These are phyloP conservation scores for Callimorpha dominula DNA, from an alignment of 2,888 invertebrate species.

Conservation along the genomic window DNA sequence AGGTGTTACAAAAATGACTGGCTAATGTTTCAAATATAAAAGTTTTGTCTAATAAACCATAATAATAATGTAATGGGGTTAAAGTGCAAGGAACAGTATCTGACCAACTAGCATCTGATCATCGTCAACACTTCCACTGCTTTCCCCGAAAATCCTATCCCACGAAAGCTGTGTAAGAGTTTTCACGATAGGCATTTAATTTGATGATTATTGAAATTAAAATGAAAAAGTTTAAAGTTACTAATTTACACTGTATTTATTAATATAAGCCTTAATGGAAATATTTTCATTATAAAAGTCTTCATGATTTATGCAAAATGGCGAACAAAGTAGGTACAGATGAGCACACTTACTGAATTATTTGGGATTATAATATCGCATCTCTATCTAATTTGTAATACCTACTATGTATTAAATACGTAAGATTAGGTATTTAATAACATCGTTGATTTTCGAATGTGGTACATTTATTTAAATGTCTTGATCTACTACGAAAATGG, in stretches of 20 bases:
- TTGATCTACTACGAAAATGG: not conserved
- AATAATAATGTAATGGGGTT: too few relatives aligned
- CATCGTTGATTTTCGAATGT: not conserved
- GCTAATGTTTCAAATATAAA: too few relatives aligned
- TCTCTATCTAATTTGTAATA: not conserved
- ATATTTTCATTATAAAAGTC: slow-evolving; percentile 24
- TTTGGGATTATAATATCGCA: not conserved
- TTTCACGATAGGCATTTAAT: not conserved
- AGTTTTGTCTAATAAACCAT: too few relatives aligned
- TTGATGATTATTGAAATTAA: not conserved
- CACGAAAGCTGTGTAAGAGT: not conserved
- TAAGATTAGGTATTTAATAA: not conserved
- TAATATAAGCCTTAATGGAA: slow-evolving; percentile 29
- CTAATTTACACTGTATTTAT: slow-evolving; percentile 13
- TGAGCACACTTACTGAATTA: slow-evolving; percentile 16
- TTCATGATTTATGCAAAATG: slow-evolving; percentile 35
- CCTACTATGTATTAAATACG: not conserved
- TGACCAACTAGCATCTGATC: too few relatives aligned
- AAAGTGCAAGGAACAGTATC: too few relatives aligned
- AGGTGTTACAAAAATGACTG: too few relatives aligned
- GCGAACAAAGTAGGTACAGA: slow-evolving; percentile 33
- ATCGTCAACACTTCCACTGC: too few relatives aligned
- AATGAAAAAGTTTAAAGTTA: not conserved
- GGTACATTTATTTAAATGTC: not conserved
- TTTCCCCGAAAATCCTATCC: not conserved